Conservation (phyloP, 2,113 vertebrate species). For the Pachypanchax playfairii region DNA sequence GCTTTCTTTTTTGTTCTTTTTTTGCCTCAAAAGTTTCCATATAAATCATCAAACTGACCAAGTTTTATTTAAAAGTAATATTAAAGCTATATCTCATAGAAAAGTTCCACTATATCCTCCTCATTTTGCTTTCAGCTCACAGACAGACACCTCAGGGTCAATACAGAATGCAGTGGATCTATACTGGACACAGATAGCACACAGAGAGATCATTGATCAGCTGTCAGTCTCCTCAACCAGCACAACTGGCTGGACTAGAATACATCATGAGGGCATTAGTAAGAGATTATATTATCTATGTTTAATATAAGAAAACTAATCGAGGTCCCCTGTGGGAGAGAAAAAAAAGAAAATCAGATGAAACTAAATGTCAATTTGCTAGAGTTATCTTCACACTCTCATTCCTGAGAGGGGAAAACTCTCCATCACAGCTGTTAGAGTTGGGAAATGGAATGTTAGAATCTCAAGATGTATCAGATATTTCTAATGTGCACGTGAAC, state of each 20-base stretch:
- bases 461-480: background rate
- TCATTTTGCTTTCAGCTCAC: slow-evolving; percentile 16
- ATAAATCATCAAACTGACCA: background rate
- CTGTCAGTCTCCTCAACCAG: slow-evolving; percentile 24
- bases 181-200: slow-evolving; percentile 56
- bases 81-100: background rate
- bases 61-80: background rate
- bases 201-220: slow-evolving; percentile 56
- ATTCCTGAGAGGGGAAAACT: slow-evolving; percentile 26
- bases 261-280: slow-evolving; percentile 48
- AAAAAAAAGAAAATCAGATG: background rate
- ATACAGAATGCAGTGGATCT: slow-evolving; percentile 42
- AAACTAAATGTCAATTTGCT: slow-evolving; percentile 43
- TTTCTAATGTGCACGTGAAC: slow-evolving; percentile 4
- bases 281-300: slow-evolving; percentile 60
- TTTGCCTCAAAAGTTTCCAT: background rate
- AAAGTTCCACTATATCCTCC: background rate
- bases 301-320: slow-evolving; percentile 38
- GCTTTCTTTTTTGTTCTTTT: background rate
- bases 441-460: slow-evolving; percentile 1
- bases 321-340: slow-evolving; percentile 15
- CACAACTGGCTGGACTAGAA: slow-evolving; percentile 40
- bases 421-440: slow-evolving; percentile 48
- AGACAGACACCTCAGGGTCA: slow-evolving; percentile 34
- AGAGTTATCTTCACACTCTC: slow-evolving; percentile 28